Base-by-base conservation (phyloP, 1,140 invertebrate species). In the Marisa cornuarietis region DNA sequence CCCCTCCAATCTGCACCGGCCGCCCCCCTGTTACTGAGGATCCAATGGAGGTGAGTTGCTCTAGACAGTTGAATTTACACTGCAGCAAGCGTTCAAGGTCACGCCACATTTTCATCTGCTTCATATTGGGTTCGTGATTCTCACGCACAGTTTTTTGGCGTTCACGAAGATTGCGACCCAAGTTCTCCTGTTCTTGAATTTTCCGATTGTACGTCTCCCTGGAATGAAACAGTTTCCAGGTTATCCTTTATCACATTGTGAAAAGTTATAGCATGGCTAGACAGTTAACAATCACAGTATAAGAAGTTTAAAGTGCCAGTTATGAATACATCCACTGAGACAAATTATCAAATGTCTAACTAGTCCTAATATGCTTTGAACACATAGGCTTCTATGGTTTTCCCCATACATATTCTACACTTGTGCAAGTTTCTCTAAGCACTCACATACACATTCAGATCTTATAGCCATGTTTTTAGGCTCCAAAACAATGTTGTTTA, bases 101-200 rank as follows among this genome's bases (percentile, higher is more conserved):
- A 72, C 91, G 92, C 94, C 94, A 95, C 89, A 94, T 93, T 82
- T 93, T 92, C 79, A 93, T 93, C 90, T 95, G 94, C 80, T 92
- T 92, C 65, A 93, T 91, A 63, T 92, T 92, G 63, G 91, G 89
- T 14, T 90, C 87, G 66, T 93, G 92, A 71, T 91, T 91, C 69
- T 94, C 93, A 69, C 92, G 92, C 1, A 94, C 90, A 63, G 88
- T 87, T 85, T 93, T 94, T 87, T 94, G 93, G 79, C 94, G 92
- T 63, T 94, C 93, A 72, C 93, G 92, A 7, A 95, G 88, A 52
- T 90, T 85, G 79, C 92, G 92, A n/a, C 92, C 91, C 58, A 92
- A 83, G 83, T 92, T 92, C 86, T 94, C 93, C 85, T 93, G 92
- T 79, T 94, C 93, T 42, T 91, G 88, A 52, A 94, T 92, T 79